Percentiles rank a stretch among this genome's conserved stretches.
These are phyloP conservation scores for Drosophila azteca DNA, from an alignment of 1,140 invertebrate species.

Conservation along the genomic window DNA sequence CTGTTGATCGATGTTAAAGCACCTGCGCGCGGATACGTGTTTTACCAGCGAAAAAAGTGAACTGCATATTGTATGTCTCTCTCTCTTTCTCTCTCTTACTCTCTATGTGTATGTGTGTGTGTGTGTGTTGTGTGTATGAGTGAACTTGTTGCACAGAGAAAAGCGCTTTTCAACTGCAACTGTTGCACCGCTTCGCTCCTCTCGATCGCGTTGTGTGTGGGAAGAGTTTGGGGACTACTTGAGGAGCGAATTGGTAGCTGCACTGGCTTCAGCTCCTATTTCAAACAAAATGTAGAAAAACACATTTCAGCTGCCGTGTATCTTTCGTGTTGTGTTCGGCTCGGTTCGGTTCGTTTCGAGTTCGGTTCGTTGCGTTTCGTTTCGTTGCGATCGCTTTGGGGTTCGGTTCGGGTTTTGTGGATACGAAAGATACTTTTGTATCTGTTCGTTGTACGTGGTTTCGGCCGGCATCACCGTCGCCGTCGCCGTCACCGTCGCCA, in stretches of 20 bases:
- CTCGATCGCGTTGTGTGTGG: slow-evolving; percentile 66
- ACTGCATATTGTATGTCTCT: slow-evolving; percentile 55
- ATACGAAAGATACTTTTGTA: slow-evolving; percentile 31
- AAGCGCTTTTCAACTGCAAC: slow-evolving; percentile 68
- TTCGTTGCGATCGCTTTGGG: slow-evolving; percentile 28
- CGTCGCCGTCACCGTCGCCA: slow-evolving; percentile 19
- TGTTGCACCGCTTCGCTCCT: slow-evolving; percentile 20
- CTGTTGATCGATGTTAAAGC: slow-evolving; percentile 78
- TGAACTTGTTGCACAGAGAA: slow-evolving; percentile 78
- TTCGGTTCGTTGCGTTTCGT: slow-evolving; percentile 45
- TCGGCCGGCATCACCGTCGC: slow-evolving; percentile 9
- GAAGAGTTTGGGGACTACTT: slow-evolving; percentile 84
- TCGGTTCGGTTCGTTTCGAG: slow-evolving; percentile 33
- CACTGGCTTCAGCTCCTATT: slow-evolving; percentile 84
- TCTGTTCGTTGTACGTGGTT: slow-evolving; percentile 34
- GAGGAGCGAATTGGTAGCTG: slow-evolving; percentile 84
- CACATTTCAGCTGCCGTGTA: slow-evolving; percentile 82
- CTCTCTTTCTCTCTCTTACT: slow-evolving; percentile 1
- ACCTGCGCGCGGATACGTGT: slow-evolving; percentile 77
- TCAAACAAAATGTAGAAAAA: slow-evolving; percentile 84
- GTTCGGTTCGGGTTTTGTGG: slow-evolving; percentile 49
- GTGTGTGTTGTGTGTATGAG: slow-evolving; percentile 39
- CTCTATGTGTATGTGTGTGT: slow-evolving; percentile 10
- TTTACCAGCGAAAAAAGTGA: slow-evolving; percentile 41
- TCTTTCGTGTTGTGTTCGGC: slow-evolving; percentile 53